Conservation (phyloP, 2,888 invertebrate genomes). For the Melanophora roralis region DNA sequence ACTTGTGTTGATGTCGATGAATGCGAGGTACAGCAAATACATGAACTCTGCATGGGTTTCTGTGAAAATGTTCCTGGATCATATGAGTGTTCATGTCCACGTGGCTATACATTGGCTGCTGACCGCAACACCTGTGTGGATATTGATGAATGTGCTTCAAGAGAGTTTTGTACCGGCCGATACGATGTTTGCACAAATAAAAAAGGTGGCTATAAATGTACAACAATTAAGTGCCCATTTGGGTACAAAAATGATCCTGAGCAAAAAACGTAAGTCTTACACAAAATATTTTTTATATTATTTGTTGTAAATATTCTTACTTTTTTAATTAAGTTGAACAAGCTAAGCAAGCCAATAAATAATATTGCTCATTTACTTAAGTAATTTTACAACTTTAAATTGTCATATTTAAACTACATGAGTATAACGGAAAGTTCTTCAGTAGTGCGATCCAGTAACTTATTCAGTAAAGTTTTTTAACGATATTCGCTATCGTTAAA, state of each 20-base stretch:
- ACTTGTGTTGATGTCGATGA: conserved; percentile 87
- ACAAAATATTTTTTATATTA: too few relatives aligned
- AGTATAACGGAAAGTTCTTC: too few relatives aligned
- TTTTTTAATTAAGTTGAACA: too few relatives aligned
- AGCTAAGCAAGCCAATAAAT: too few relatives aligned
- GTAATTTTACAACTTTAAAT: too few relatives aligned
- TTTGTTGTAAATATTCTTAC: too few relatives aligned
- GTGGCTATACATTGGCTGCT: conserved; percentile 85
- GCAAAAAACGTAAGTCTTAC: conserved; percentile 89
- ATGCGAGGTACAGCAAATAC: conserved; percentile 86
- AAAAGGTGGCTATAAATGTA: conserved; percentile 92
- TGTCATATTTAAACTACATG: too few relatives aligned
- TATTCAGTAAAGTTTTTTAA: too few relatives aligned
- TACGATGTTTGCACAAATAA: conserved; percentile 93
- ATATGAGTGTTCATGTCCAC: conserved; percentile 87
- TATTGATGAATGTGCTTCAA: conserved; percentile 83
- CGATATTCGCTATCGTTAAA: too few relatives aligned
- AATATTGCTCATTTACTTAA: too few relatives aligned
- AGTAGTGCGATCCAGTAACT: too few relatives aligned
- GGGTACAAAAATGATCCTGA: conserved; percentile 88
- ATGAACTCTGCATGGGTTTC: conserved; percentile 84
- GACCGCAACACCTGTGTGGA: conserved; percentile 91
- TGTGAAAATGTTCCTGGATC: conserved; percentile 94
- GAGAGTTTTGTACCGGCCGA: conserved; percentile 78
- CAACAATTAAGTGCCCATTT: conserved; percentile 88